A percentile compares a stretch with the other conserved stretches of the same genome.
Evolutionary conservation across 2,888 invertebrate genomes (phyloP).

Genomic region (Drosophila vallismaia): DNA sequence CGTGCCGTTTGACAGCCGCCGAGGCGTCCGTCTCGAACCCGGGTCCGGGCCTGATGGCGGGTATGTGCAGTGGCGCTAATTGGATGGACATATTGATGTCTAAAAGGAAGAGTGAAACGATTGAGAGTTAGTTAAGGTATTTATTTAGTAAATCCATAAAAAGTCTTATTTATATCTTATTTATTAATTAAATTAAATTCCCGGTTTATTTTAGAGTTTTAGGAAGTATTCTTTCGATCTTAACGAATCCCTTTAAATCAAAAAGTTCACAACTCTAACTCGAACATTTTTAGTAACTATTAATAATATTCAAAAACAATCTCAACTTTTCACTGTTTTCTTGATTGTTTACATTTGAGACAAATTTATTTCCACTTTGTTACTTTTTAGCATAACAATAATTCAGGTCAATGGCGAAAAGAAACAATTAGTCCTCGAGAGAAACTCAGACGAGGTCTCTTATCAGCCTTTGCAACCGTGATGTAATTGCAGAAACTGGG

Average conservation of each 20-base stretch:
- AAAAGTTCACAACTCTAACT: too few relatives aligned
- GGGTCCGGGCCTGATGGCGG: constrained; percentile 90
- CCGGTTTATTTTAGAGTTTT: too few relatives aligned
- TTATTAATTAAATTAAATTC: not conserved
- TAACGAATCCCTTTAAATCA: too few relatives aligned
- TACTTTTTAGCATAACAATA: not conserved
- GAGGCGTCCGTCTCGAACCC: constrained; percentile 85
- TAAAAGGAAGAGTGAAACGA: constrained; percentile 12
- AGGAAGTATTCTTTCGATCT: not conserved
- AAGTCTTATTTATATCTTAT: too few relatives aligned
- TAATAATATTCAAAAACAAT: not conserved
- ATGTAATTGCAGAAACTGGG: constrained; percentile 10
- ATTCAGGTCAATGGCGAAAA: not conserved
- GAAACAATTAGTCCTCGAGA: constrained; percentile 2
- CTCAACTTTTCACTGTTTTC: not conserved
- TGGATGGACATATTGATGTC: constrained; percentile 85
- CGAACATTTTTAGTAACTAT: too few relatives aligned
- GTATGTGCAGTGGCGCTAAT: constrained; percentile 92
- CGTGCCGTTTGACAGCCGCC: constrained; percentile 83
- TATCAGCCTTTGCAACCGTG: constrained; percentile 7
- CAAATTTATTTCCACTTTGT: not conserved
- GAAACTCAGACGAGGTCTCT: constrained; percentile 1
- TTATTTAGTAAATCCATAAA: not conserved
- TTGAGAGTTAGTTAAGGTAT: not conserved
- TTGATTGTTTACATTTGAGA: not conserved